Evolutionary conservation across 2,888 invertebrate species (phyloP).

Genomic region (Coecobrya sp.): DNA sequence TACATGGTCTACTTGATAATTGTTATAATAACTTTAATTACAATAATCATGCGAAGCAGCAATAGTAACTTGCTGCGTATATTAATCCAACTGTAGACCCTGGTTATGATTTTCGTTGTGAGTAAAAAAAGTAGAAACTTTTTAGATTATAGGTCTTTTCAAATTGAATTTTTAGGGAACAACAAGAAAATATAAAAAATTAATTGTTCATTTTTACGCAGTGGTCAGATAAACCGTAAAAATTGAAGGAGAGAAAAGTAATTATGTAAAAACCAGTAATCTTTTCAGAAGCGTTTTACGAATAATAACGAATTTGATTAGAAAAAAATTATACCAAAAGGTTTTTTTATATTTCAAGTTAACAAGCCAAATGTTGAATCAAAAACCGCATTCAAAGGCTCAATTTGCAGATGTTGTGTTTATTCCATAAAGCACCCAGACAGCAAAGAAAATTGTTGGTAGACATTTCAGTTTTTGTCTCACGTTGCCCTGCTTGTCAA

Average conservation of each 20-base stretch:
- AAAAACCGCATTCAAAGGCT: no score
- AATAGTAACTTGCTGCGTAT: constrained; percentile 36
- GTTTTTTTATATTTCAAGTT: not conserved
- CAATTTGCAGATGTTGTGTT: no score
- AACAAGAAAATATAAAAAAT: not conserved
- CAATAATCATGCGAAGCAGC: constrained; percentile 73
- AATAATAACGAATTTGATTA: not conserved
- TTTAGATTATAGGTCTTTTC: not conserved
- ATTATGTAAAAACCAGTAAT: constrained; percentile 21
- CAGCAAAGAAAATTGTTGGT: not conserved
- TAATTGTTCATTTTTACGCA: not conserved
- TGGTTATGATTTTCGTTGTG: not conserved
- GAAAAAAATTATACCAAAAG: not conserved
- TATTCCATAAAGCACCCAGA: no score
- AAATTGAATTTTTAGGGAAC: constrained; percentile 23
- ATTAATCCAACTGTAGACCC: not conserved
- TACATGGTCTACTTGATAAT: constrained; percentile 78
- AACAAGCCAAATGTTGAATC: no score
- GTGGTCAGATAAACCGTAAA: not conserved
- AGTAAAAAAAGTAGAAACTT: not conserved
- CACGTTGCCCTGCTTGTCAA: not conserved
- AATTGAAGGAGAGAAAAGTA: not conserved
- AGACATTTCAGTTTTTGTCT: constrained; percentile 15
- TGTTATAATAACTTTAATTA: constrained; percentile 80
- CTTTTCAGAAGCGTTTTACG: not conserved